Conservation (phyloP, 2,888 invertebrate genomes). For the Mayetiola destructor region DNA sequence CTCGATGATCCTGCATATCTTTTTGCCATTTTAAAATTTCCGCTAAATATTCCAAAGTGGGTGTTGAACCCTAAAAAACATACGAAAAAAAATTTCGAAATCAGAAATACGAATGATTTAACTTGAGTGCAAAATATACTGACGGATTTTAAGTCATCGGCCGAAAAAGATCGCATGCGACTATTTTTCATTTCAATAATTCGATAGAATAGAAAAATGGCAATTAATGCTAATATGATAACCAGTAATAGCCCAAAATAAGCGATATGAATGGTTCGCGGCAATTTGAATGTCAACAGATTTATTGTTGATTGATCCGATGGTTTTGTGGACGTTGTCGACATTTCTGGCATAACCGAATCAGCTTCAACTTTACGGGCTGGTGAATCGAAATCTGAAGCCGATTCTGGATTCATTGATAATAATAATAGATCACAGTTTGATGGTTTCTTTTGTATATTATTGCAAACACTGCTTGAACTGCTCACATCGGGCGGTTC, state of each 20-base stretch:
- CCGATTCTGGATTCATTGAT: not conserved
- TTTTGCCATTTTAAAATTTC: slow-evolving; percentile 56
- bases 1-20: slow-evolving; percentile 54
- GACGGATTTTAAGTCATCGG: not conserved
- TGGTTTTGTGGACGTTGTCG: slow-evolving; percentile 18
- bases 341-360: slow-evolving; percentile 17
- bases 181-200: slow-evolving; percentile 27
- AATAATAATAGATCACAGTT: slow-evolving; percentile 14
- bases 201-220: slow-evolving; percentile 32
- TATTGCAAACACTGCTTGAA: slow-evolving; percentile 12
- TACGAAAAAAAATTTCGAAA: slow-evolving; percentile 18
- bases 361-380: not conserved
- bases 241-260: slow-evolving; percentile 31
- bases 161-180: not conserved
- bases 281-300: slow-evolving; percentile 25
- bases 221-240: slow-evolving; percentile 30
- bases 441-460: slow-evolving; percentile 21
- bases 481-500: no score
- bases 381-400: not conserved
- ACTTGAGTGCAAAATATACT: not conserved
- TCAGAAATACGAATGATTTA: not conserved
- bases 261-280: slow-evolving; percentile 31
- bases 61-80: slow-evolving; percentile 28
- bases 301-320: slow-evolving; percentile 20
- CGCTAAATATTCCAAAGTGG: slow-evolving; percentile 46